phyloP scores from a whole-genome alignment of 2,113 vertebrate species.

The Saccopteryx leptura region DNA sequence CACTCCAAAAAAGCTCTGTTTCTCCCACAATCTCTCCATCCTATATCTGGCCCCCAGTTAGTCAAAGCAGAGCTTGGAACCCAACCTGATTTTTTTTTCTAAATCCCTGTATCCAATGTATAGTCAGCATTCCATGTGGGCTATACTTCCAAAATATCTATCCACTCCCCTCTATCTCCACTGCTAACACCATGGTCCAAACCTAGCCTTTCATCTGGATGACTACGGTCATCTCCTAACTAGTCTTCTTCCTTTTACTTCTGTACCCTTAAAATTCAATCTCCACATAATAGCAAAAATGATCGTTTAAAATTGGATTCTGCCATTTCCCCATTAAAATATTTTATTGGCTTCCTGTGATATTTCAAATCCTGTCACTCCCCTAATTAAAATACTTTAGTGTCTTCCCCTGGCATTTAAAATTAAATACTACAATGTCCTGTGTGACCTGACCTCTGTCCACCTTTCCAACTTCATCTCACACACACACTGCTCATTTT shows the following conservation, averaged over 20 bases:
- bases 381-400: conserved; percentile 40
- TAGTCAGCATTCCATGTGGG: neutral
- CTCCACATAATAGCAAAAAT: conserved; percentile 10
- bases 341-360: neutral
- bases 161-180: neutral
- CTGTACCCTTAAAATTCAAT: neutral
- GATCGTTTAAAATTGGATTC: conserved; percentile 57
- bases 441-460: neutral
- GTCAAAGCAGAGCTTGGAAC: neutral
- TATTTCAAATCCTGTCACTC: conserved; percentile 40
- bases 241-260: neutral
- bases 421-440: conserved; percentile 44
- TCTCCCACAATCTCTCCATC: neutral
- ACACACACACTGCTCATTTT: neutral
- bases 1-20: neutral
- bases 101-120: neutral
- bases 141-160: neutral
- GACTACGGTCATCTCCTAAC: neutral
- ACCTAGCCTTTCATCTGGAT: neutral
- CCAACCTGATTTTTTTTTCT: conserved; percentile 10
- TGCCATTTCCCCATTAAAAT: conserved; percentile 55
- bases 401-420: conserved; percentile 24
- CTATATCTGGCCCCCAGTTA: conserved; percentile 46
- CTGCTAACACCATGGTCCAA: neutral
- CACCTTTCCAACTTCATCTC: neutral